Evolutionary conservation across 2,888 invertebrate genomes (phyloP).

Genomic region (Ferdinandea cuprea): DNA sequence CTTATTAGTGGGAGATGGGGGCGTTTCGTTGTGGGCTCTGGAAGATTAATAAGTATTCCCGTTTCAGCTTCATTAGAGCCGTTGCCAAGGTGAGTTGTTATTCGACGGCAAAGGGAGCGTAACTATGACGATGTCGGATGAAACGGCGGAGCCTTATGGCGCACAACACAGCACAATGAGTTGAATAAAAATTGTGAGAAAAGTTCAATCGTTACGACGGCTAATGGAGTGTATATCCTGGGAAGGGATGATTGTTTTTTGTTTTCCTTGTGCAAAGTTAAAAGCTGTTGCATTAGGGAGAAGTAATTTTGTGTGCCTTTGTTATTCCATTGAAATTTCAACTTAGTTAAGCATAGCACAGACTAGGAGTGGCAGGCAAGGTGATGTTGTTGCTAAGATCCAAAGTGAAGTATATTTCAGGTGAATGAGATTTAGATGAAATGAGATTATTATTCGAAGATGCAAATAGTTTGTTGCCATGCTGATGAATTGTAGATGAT

Average conservation of each 20-base stretch:
- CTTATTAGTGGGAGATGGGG: background rate
- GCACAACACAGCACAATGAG: conserved; percentile 18
- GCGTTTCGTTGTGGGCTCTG: background rate
- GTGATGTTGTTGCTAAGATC: conserved; percentile 14
- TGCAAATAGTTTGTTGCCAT: background rate
- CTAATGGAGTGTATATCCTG: conserved; percentile 56
- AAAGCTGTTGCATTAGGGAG: conserved; percentile 35
- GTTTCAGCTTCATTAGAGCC: conserved; percentile 67
- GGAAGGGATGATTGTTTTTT: conserved; percentile 5
- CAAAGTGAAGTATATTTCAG: conserved; percentile 4
- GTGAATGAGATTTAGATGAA: conserved; percentile 24
- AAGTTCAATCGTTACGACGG: conserved; percentile 49
- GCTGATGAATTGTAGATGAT: background rate
- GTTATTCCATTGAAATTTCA: background rate
- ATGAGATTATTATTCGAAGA: conserved; percentile 10
- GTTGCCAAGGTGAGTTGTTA: conserved; percentile 56
- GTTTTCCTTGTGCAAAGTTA: background rate
- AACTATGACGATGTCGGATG: conserved; percentile 37
- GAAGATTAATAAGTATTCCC: conserved; percentile 62
- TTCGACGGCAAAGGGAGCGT: background rate
- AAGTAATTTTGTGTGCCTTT: conserved; percentile 3
- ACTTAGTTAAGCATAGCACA: background rate
- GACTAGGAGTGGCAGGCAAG: conserved; percentile 5
- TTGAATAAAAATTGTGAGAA: conserved; percentile 31
- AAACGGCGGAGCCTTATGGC: conserved; percentile 29